These are phyloP conservation scores for Automeris io DNA, from an alignment of 2,888 invertebrate species.

Conservation along the genomic window DNA sequence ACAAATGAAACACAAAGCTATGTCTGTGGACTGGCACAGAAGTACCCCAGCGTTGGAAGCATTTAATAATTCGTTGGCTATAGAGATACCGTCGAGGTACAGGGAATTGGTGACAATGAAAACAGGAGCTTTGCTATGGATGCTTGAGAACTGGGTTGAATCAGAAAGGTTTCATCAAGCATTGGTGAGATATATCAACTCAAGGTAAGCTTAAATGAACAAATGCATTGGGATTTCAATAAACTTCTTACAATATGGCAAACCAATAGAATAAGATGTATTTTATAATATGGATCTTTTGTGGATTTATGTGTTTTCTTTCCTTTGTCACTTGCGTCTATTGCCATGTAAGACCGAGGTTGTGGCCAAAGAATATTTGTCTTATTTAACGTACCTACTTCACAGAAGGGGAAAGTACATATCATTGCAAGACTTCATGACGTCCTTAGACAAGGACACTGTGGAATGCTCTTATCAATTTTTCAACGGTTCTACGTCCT, in stretches of 20 bases:
- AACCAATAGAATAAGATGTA: too few relatives aligned
- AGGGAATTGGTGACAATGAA: constrained; percentile 56
- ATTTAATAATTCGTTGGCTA: constrained; percentile 49
- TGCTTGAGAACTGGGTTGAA: constrained; percentile 66
- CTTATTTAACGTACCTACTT: too few relatives aligned
- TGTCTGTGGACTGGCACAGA: constrained; percentile 53
- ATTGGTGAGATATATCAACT: constrained; percentile 55
- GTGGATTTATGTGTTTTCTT: too few relatives aligned
- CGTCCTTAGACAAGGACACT: constrained; percentile 48
- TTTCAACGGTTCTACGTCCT: constrained; percentile 60
- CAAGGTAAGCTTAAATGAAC: constrained; percentile 33
- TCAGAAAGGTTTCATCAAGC: constrained; percentile 47
- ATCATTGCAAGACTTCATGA: constrained; percentile 49
- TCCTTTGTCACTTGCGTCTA: too few relatives aligned
- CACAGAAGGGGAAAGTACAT: constrained; percentile 57
- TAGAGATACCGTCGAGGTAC: constrained; percentile 50
- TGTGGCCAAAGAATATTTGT: too few relatives aligned
- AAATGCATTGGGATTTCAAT: too few relatives aligned
- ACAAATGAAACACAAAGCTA: constrained; percentile 52
- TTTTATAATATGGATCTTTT: too few relatives aligned
- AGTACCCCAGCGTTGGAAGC: constrained; percentile 44
- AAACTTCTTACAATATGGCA: too few relatives aligned
- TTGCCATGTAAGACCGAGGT: too few relatives aligned
- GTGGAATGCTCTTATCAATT: constrained; percentile 58
- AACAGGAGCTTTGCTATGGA: constrained; percentile 63